Base-by-base conservation (phyloP, 2,888 invertebrate genomes). In the Caprella mutica region DNA sequence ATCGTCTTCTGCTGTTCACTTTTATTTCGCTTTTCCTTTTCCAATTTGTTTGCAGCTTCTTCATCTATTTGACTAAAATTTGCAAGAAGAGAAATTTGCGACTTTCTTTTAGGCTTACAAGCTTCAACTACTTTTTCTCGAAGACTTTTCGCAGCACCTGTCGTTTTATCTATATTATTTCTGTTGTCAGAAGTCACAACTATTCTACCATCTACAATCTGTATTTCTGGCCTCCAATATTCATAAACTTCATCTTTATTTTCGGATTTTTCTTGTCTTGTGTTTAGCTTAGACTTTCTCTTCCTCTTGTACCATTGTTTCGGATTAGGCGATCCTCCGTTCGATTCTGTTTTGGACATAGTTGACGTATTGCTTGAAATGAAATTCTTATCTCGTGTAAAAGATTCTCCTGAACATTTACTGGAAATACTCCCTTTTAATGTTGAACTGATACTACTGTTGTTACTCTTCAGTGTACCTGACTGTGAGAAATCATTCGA, bases 271-370 rank as follows among this genome's bases (percentile, higher is more conserved):
- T 48, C 27, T 14, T 21, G 21, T 17, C 17, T 50, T 17, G 8
- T 53, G 5, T 53, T 56, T 26, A 55, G 50, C 50, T 56, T 55
- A 23, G 48, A 50, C 29, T 51, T 55, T 26, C 55, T 60, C 39
- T 59, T 64, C 5, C 63, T 51, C 40, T 64, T 64, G 24, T 64
- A 64, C 63, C 63, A 64, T 21, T 59, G 63, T 35, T 56, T 56
- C 17, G 59, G 57, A 43, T 57, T 58, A 12, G 55, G 52, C 27
- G 55, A 54, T n/a, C 51, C 23, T 52, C n/a, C n/a, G n/a, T 26
- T 14, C 29, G 23, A 12, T 44, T 27, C 12, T 27, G 48, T 24
- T 48, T 27, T 48, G 9, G 14, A 14, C 27, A 30, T n/a, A 14
- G n/a, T 30, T 17, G 30, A 27, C 26, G 6, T 39, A 39, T 46